Base-by-base conservation (phyloP, 92 coral and sea anemone genomes). In the Parazoanthus swiftii region DNA sequence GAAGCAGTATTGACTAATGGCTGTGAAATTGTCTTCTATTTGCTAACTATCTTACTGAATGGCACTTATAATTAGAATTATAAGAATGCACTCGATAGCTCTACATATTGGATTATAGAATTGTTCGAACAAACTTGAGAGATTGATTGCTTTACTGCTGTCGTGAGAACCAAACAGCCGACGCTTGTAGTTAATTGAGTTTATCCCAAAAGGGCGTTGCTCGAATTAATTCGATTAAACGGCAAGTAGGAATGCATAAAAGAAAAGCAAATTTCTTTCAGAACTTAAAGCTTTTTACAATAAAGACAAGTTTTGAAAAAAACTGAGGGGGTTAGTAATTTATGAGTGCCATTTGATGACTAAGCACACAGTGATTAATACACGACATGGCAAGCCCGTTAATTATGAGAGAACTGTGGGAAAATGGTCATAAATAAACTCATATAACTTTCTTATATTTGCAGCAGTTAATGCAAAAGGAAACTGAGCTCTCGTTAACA, bases 21-120 rank as follows among this genome's bases (percentile, higher is more conserved):
- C 81, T 48, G 56, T 77, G 58, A 77, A 77, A 77, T 77, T 77
- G 81, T 48, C 58, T 77, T 77, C 58, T 77, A 29, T 42, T 77
- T 77, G 70, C 33, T 42, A 77, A 15, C 48, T 44, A 42, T 42
- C 33, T 9, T 20, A 48, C 26, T 77, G 44, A 77, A 77, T 77
- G 15, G 58, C 81, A 18, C 29, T 8, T 8, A 59, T 77, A 77
- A 77, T 43, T 77, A 77, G 21, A 43, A 44, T 44, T 44, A 23
- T 38, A 43, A 23, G 26, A 77, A 44, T 63, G 70, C 70, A 14
- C 70, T 54, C 18, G 59, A 54, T 54, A 54, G 59, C 59, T 54
- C 25, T 4, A 63, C 25, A 63, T 63, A 63, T 23, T 63, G 70
- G n/a, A 5, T 63, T 63, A 3, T 63, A 3, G 21, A 63, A 63